Evolutionary conservation across 2,113 vertebrate species (phyloP).

Genomic region (Pygoscelis antarcticus): DNA sequence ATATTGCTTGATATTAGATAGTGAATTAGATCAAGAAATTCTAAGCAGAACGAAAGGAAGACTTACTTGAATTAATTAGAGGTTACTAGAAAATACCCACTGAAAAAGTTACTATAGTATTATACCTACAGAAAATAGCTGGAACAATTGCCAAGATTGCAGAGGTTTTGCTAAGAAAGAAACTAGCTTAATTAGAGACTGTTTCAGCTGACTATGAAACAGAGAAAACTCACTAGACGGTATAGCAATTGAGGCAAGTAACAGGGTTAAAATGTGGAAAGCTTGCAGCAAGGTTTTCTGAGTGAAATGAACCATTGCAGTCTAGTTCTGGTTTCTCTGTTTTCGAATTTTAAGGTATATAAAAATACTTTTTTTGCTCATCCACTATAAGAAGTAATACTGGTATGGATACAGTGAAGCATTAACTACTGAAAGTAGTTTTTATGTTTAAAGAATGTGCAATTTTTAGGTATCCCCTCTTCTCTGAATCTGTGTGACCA

Average conservation of each 20-base stretch:
- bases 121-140: neutral
- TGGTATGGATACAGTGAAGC: neutral
- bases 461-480: fast-evolving
- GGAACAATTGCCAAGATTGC: neutral
- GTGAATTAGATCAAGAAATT: neutral
- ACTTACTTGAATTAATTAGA: neutral
- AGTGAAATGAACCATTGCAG: neutral
- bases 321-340: neutral
- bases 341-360: neutral
- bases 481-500: neutral
- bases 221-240: neutral
- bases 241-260: neutral
- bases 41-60: neutral
- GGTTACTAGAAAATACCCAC: neutral
- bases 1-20: neutral
- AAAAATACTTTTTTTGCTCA: neutral
- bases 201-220: neutral
- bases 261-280: neutral
- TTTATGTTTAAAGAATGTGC: neutral
- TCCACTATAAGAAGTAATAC: neutral
- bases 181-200: neutral
- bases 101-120: neutral
- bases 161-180: neutral
- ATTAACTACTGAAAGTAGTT: neutral
- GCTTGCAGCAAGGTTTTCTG: neutral